Base-by-base conservation (phyloP, 2,113 vertebrate genomes). In the Mugil cephalus region DNA sequence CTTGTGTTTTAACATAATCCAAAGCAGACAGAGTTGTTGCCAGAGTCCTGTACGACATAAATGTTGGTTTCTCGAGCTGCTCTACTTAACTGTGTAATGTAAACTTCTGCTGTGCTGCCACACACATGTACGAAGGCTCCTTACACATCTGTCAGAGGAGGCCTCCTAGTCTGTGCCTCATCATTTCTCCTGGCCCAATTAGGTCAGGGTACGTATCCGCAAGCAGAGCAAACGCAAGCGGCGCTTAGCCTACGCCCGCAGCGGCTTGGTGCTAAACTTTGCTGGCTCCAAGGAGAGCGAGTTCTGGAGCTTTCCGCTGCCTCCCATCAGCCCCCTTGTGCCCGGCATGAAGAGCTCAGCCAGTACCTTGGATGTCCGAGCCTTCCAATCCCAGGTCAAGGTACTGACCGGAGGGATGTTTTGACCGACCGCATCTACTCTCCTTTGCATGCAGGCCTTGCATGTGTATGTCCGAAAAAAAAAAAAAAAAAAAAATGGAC, bases 261-360 rank as follows among this genome's bases (percentile, higher is more conserved):
- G 93, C 2, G 86, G 88, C 54, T 87, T 95, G 86, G 70, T 91
- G 84, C 14, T 78, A 76, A 84, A 91, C 70, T 69, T 78, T 74
- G 71, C 8, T 6, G 70, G 76, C 39, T 83, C 87, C 77, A 83
- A 69, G 66, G 93, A 95, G 46, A 77, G 69, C 9, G 93, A 93
- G 55, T 95, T 82, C 87, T 95, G 94, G 94, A 93, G 53, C 70
- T 94, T 92, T 80, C 93, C 94, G 0, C 87, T 95, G 64, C 94
- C 93, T 38, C 94, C 94, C 66, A 86, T 94, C 60, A 94, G 88
- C 69, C 93, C 94, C 10, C 7, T 38, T 1, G 17, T 46, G 30
- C 4, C 83, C 47, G 60, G 3, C 40, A 1, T 82, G 82, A 84
- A 74, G 82, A 77, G 34, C 78, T 83, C 84, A 0, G 66, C 72